Conservation (phyloP, 37 sponge, comb jelly and placozoan genomes). For the Aphrocallistes beatrix region DNA sequence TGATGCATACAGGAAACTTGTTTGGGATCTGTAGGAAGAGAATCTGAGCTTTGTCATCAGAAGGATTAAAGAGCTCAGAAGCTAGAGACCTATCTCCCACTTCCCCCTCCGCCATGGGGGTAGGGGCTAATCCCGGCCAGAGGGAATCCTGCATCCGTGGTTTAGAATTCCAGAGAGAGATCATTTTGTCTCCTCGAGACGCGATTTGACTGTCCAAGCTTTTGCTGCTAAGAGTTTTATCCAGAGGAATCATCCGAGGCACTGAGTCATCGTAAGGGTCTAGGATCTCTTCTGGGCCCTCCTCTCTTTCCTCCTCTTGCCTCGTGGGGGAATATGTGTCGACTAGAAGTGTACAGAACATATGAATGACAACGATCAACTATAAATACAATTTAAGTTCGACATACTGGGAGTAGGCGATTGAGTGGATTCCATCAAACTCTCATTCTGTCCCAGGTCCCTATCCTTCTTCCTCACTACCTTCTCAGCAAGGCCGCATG, state of each 20-base stretch:
- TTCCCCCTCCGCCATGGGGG: background rate
- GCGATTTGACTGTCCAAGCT: background rate
- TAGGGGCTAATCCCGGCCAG: background rate
- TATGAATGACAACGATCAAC: background rate
- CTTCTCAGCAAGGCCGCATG: constrained; percentile 11
- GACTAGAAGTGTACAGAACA: background rate
- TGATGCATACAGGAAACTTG: constrained; percentile 1
- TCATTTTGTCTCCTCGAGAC: background rate
- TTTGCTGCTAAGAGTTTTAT: background rate
- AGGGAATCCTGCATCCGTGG: background rate
- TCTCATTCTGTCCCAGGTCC: background rate
- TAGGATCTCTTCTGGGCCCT: background rate
- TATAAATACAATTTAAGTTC: too few relatives aligned
- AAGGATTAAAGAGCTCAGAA: background rate
- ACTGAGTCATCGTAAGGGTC: background rate
- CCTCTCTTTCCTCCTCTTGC: background rate
- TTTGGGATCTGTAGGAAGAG: background rate
- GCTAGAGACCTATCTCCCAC: background rate
- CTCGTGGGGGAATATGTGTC: background rate
- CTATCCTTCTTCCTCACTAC: background rate
- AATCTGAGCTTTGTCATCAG: constrained; percentile 6
- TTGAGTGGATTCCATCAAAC: too few relatives aligned
- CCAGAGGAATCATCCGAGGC: background rate
- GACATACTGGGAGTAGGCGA: too few relatives aligned
- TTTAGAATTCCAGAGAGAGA: background rate